phyloP scores from a whole-genome alignment of 2,888 invertebrate species.

The Philonicus albiceps region DNA sequence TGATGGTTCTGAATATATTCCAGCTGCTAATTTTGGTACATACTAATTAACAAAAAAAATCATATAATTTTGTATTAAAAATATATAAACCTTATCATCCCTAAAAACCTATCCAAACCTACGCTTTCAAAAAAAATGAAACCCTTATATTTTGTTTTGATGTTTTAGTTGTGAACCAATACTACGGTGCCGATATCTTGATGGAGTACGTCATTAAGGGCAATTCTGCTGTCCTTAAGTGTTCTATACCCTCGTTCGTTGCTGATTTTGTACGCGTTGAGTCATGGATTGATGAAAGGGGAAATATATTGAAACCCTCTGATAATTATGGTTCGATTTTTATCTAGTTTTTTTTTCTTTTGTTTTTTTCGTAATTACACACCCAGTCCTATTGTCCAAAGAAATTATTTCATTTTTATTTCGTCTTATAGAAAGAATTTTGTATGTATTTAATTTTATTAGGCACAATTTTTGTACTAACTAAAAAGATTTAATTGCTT shows the following conservation, averaged over 20 bases:
- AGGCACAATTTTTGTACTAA: neutral
- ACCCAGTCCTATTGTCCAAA: conserved; percentile 10
- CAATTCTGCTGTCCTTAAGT: conserved; percentile 76
- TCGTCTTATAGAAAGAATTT: neutral
- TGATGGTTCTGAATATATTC: conserved; percentile 74
- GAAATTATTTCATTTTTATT: neutral
- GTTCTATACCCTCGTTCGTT: conserved; percentile 78
- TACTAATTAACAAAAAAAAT: no score
- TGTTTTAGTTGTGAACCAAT: conserved; percentile 73
- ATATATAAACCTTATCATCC: neutral
- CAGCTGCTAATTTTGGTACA: conserved; percentile 73
- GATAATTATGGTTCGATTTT: conserved; percentile 66
- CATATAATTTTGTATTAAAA: neutral
- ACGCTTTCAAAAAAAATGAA: neutral
- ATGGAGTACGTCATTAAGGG: conserved; percentile 78
- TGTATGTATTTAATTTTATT: conserved; percentile 31
- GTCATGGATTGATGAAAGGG: conserved; percentile 75
- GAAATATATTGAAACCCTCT: conserved; percentile 64
- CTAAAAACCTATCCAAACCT: neutral
- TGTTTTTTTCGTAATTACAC: neutral
- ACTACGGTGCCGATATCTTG: conserved; percentile 75
- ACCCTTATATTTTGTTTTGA: neutral
- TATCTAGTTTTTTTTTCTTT: neutral
- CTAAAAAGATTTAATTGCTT: neutral
- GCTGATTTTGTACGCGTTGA: conserved; percentile 77